Conservation (phyloP, 2,797 vertebrate genomes). For the Neopelma chrysocephalum region DNA sequence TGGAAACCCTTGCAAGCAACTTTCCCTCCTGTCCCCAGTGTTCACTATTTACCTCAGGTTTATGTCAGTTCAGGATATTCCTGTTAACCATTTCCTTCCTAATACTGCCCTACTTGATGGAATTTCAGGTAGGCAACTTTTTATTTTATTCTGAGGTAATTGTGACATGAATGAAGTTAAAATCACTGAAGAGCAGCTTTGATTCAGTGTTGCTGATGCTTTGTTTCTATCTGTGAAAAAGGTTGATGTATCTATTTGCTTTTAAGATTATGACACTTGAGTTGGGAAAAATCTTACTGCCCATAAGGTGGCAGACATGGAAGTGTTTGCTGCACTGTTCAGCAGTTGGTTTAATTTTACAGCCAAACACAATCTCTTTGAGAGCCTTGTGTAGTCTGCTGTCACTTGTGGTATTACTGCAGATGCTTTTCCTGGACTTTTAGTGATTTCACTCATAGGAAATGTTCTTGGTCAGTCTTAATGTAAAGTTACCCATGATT, state of each 20-base stretch:
- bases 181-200: background rate
- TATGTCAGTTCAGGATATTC: constrained; percentile 2
- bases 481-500: background rate
- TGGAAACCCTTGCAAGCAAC: constrained; percentile 51
- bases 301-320: background rate
- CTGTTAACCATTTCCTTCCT: constrained; percentile 59
- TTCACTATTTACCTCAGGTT: constrained; percentile 62
- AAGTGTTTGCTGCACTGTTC: background rate
- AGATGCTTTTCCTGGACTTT: background rate
- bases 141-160: background rate
- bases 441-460: background rate
- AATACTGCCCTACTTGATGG: background rate
- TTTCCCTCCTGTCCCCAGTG: background rate
- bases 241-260: background rate
- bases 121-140: background rate
- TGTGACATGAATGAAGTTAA: background rate
- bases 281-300: background rate
- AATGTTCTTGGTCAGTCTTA: background rate
- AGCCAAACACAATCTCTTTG: background rate
- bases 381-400: background rate
- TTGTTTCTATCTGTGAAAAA: background rate
- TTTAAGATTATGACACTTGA: background rate
- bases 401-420: background rate
- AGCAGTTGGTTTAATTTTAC: background rate
- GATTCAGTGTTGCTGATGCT: accelerated